A percentile compares a stretch with the other conserved stretches of the same genome.
Evolutionary conservation across 2,113 vertebrate genomes (phyloP).

Genomic region (Chroicocephalus ridibundus): DNA sequence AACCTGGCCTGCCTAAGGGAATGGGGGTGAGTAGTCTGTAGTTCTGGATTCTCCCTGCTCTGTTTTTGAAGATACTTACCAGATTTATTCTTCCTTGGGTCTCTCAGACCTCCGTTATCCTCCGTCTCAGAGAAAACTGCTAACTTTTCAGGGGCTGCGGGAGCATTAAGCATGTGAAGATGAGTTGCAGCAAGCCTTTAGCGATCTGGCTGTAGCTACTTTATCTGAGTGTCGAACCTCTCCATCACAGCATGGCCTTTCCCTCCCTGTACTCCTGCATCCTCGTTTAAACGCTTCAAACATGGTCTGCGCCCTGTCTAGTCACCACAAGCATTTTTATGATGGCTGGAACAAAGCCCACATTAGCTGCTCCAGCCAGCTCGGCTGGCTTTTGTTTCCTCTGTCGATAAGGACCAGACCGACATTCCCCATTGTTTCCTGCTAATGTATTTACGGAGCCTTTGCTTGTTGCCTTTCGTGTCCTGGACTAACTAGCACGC

Average conservation of each 20-base stretch:
- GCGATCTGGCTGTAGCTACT: background rate
- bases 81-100: background rate
- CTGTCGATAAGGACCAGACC: background rate
- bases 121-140: background rate
- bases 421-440: constrained; percentile 29
- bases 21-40: background rate
- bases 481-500: background rate
- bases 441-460: constrained; percentile 14
- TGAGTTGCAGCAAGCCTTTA: background rate
- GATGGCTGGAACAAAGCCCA: background rate
- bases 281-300: background rate
- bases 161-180: background rate
- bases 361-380: background rate
- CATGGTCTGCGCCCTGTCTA: background rate
- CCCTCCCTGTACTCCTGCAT: background rate
- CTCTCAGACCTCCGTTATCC: background rate
- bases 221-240: background rate
- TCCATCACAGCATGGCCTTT: background rate
- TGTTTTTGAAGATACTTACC: background rate
- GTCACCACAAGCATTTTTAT: background rate
- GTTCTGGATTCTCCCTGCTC: background rate
- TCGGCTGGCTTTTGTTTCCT: constrained; percentile 12
- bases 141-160: background rate
- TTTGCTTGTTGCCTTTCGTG: background rate
- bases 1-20: background rate